Conservation (phyloP, 92 coral and sea anemone species). For the Pocillopora meandrina region DNA sequence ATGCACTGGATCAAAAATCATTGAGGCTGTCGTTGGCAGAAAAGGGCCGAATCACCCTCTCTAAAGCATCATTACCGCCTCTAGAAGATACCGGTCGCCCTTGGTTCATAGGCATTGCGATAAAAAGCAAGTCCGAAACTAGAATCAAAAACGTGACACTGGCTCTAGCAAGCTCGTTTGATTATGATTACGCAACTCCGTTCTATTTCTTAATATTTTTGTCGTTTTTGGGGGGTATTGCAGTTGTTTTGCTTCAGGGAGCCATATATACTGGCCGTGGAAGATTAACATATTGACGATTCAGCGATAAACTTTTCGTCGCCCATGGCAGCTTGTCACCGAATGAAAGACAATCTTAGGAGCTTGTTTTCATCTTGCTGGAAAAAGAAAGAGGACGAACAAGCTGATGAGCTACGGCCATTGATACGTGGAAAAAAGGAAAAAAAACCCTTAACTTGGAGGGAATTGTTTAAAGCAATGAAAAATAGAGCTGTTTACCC, state of each 20-base stretch:
- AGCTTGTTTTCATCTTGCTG: conserved; percentile 48
- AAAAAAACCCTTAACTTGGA: conserved; percentile 17
- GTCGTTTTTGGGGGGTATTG: conserved; percentile 74
- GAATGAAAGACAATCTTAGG: conserved; percentile 12
- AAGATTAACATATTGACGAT: neutral
- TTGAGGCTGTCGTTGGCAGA: conserved; percentile 56
- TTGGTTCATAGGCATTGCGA: conserved; percentile 79
- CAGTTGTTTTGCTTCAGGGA: conserved; percentile 80
- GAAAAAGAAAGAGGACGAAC: neutral
- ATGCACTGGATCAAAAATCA: conserved; percentile 32
- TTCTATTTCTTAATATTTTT: conserved; percentile 63
- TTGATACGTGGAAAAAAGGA: conserved; percentile 45
- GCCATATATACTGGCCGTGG: conserved; percentile 53
- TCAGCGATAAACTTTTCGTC: conserved; percentile 14
- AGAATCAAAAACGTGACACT: conserved; percentile 54
- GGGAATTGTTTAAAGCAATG: conserved; percentile 59
- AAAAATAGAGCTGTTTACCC: conserved; percentile 48
- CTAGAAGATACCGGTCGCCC: conserved; percentile 32
- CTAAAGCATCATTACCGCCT: conserved; percentile 58
- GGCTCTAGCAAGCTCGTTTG: conserved; percentile 57
- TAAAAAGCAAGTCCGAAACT: neutral
- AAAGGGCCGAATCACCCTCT: conserved; percentile 74
- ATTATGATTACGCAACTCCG: conserved; percentile 68
- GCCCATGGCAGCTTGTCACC: neutral
- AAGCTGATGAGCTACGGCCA: conserved; percentile 59